Percentiles rank a stretch among this genome's conserved stretches.
These are phyloP conservation scores for Eristalinus aeneus DNA, from an alignment of 2,888 invertebrate species.

Conservation along the genomic window DNA sequence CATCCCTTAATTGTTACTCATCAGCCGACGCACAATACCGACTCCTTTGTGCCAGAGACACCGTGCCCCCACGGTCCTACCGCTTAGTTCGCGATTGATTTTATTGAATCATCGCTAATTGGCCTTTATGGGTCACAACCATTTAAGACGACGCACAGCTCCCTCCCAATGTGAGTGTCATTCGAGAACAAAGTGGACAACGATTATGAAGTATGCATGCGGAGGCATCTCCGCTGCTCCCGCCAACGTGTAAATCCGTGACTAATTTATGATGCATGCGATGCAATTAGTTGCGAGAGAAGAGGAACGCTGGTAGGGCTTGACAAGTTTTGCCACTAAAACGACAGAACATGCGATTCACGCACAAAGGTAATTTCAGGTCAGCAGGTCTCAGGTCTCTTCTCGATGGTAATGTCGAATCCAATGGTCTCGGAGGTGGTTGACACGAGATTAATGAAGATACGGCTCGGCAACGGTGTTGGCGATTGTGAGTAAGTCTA, in stretches of 20 bases:
- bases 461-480: constrained; percentile 4
- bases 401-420: background rate
- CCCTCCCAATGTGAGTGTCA: constrained; percentile 14
- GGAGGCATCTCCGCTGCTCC: background rate
- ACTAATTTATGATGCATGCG: constrained; percentile 68
- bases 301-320: constrained; percentile 33
- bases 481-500: constrained; percentile 48
- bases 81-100: constrained; percentile 48
- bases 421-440: background rate
- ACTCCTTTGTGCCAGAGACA: constrained; percentile 51
- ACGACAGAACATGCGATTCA: constrained; percentile 28
- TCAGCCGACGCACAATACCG: constrained; percentile 25
- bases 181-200: constrained; percentile 17
- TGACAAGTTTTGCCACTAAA: constrained; percentile 59
- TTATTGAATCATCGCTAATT: constrained; percentile 69
- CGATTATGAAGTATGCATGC: constrained; percentile 12
- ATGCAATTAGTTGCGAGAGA: constrained; percentile 42
- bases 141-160: constrained; percentile 46
- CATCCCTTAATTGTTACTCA: constrained; percentile 49
- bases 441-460: constrained; percentile 53
- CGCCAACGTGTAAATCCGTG: constrained; percentile 50
- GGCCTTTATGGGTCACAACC: constrained; percentile 62
- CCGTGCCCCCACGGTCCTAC: background rate
- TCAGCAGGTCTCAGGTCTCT: constrained; percentile 32
- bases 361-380: constrained; percentile 54